Conservation (phyloP, 2,888 invertebrate genomes). For the Hyppa rectilinea region DNA sequence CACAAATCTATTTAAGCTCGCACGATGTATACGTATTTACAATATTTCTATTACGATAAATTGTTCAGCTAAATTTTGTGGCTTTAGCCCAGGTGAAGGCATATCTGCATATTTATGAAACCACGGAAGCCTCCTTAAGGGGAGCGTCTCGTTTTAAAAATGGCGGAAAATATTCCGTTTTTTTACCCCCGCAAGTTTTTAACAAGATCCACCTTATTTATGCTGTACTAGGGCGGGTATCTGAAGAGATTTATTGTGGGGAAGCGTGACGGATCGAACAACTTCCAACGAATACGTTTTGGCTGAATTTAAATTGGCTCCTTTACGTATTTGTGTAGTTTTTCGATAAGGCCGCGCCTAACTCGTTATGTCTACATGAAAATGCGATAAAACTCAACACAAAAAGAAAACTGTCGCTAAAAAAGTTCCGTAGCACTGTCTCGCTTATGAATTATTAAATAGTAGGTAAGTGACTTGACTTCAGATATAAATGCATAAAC, state of each 20-base stretch:
- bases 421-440: constrained; percentile 42
- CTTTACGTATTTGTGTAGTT: constrained; percentile 73
- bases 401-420: constrained; percentile 55
- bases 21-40: constrained; percentile 86
- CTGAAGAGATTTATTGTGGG: constrained; percentile 84
- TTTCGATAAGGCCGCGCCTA: constrained; percentile 63
- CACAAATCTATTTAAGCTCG: constrained; percentile 86
- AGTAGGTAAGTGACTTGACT: constrained; percentile 42
- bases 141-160: constrained; percentile 87
- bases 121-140: constrained; percentile 87
- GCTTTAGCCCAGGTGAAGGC: constrained; percentile 89
- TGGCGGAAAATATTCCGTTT: constrained; percentile 86
- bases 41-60: constrained; percentile 90
- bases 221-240: constrained; percentile 85
- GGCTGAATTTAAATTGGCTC: constrained; percentile 83
- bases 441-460: constrained; percentile 67
- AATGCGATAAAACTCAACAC: constrained; percentile 59
- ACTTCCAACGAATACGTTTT: constrained; percentile 79
- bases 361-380: constrained; percentile 64
- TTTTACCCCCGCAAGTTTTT: constrained; percentile 86
- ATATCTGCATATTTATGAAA: constrained; percentile 90
- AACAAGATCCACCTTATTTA: constrained; percentile 90
- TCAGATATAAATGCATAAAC: constrained; percentile 49
- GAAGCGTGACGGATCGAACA: constrained; percentile 88
- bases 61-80: constrained; percentile 87